A percentile compares a stretch with the other conserved stretches of the same genome.
These are phyloP conservation scores for Bombus consobrinus DNA, from an alignment of 1,140 invertebrate species.

Conservation along the genomic window DNA sequence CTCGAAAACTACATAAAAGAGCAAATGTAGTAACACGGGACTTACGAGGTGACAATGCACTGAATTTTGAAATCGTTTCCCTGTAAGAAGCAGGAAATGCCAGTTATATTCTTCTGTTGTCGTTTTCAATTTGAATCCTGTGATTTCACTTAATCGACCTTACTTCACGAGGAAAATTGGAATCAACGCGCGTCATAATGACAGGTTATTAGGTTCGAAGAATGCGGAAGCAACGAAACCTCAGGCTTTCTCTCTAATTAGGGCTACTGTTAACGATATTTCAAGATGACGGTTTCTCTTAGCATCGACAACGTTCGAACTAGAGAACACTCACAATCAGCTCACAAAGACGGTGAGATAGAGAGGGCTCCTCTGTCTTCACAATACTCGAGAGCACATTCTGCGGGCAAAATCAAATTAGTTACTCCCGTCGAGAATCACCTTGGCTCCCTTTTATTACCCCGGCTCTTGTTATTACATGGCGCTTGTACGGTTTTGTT, in stretches of 20 bases:
- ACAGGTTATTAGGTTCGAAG: not conserved
- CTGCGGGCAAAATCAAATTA: conserved; percentile 49
- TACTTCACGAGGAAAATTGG: too few relatives aligned
- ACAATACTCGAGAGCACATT: conserved; percentile 22
- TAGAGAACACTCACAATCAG: not conserved
- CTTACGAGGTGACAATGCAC: too few relatives aligned
- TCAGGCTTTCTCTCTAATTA: not conserved
- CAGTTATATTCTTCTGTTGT: too few relatives aligned
- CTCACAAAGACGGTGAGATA: conserved; percentile 8
- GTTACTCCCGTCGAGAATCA: not conserved
- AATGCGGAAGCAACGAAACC: not conserved
- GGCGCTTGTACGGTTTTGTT: not conserved
- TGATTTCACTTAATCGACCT: not conserved
- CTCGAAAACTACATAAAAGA: not conserved
- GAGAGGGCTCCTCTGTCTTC: not conserved
- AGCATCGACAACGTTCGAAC: conserved; percentile 12
- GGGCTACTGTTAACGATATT: conserved; percentile 40
- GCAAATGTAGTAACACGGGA: too few relatives aligned
- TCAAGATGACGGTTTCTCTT: conserved; percentile 27
- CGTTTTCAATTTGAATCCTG: too few relatives aligned
- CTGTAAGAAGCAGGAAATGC: too few relatives aligned
- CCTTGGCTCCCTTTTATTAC: not conserved
- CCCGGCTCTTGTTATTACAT: not conserved
- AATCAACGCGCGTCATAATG: not conserved
- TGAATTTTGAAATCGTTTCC: too few relatives aligned